Base-by-base conservation (phyloP, 2,888 invertebrate genomes). In the Lampropteryx suffumata region DNA sequence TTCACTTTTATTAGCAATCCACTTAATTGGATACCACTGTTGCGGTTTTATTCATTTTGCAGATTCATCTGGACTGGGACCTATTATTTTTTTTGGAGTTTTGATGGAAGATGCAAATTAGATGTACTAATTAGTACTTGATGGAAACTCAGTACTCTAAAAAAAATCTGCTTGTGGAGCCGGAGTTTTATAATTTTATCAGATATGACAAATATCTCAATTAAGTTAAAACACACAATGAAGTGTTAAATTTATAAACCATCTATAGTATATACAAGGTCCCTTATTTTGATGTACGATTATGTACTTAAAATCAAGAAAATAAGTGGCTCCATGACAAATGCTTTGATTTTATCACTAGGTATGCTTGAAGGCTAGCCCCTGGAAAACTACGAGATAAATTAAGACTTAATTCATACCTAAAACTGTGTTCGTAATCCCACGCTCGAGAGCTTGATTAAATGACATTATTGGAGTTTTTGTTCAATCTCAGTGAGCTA, bases 1-100 rank as follows among this genome's bases (percentile, higher is more conserved):
- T 89, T 89, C 89, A 89, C 89, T 89, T 89, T 89, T 89, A 88
- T 89, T 88, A 89, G 86, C 87, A 87, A 86, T 86, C 84, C 82
- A 85, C 87, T 84, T 89, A 89, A 89, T 89, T 89, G 87, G 84
- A 85, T 86, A 83, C 84, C 84, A 80, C 82, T 82, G 85, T 82
- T 81, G 86, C 79, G 79, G 84, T 82, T 85, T 84, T 80, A 86
- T 85, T 84, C 79, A 80, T 85, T 85, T 81, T 78, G 79, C 80
- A 83, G 84, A 87, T 84, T 84, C 84, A 84, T 86, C 85, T 80
- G 68, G 72, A 71, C 83, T 77, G 66, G 71, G 72, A 67, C 3
- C 2, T n/a, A n/a, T n/a, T n/a, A 57, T 71, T 68, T 71, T 72
- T 79, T 78, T 71, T 61, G 60, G 64, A 63, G 27, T 44, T 33